Evolutionary conservation across 1,140 invertebrate species (phyloP), one percentile per base, ranked within the genome.

Genomic region (Drosophila sulfurigaster): DNA sequence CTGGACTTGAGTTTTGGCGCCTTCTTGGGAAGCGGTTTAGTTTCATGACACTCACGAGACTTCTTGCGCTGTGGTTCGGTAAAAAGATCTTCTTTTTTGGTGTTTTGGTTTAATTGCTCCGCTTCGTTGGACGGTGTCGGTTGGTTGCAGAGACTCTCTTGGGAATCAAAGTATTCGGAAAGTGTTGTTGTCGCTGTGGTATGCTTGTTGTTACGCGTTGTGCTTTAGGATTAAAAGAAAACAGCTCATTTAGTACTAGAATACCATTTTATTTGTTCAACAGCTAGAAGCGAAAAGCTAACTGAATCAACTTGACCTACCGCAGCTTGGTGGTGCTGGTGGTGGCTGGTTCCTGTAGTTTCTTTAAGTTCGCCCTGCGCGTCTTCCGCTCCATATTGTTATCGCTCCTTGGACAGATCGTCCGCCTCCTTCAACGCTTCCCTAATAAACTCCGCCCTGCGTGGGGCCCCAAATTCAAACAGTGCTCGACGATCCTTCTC

Each of bases 301-400:
- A 5, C 56, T 52, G 5, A 25, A 25, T 25, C 20, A 25, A 65
- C 35, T 71, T 81, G 28, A 64, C 35, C 52, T 79, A 90, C 86
- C 86, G 81, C 69, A 59, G 73, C 57, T 75, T 87, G 45, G 57
- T 32, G 7, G 1, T 46, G 16, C 45, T 63, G 13, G 5, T 46
- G 16, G 49, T 63, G 13, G 67, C 38, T 0, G 76, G 60, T 49
- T 69, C 58, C 54, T 90, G 91, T 2, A 92, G 62, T 78, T 92
- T 92, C 35, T 79, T 81, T 8, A 92, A 81, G 63, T 92, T 92
- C 1, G 87, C 79, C 54, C 59, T 79, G 1, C 91, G 78, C 7
- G 83, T 87, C 46, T 80, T 57, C 13, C 82, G 80, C 59, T 92
- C 82, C 91, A 92, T 83, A 5, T 28, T 71, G 10, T 85, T 90